Conservation (phyloP, 2,113 vertebrate species). For the Tringa solitaria region DNA sequence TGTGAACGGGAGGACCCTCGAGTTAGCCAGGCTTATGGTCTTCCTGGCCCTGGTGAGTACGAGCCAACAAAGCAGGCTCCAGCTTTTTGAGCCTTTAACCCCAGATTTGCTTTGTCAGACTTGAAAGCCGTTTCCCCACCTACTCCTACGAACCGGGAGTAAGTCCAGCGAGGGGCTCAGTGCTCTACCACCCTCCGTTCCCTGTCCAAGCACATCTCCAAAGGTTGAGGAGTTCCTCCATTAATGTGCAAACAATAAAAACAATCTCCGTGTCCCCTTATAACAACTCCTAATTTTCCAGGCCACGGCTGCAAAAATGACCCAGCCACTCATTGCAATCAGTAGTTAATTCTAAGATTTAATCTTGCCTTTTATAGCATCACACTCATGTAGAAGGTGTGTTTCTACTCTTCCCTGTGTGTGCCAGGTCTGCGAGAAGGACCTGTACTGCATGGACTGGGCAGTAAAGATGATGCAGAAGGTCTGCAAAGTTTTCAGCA, state of each 20-base stretch:
- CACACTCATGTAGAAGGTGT: accelerated
- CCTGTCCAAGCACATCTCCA: neutral
- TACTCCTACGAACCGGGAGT: neutral
- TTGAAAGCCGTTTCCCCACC: neutral
- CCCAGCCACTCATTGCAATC: neutral
- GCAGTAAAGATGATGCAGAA: conserved; percentile 84
- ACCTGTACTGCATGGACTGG: conserved; percentile 89
- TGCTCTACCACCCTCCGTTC: neutral
- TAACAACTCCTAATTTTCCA: neutral
- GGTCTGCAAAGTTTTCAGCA: conserved; percentile 79
- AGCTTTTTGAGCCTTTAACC: neutral
- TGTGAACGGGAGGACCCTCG: conserved; percentile 74
- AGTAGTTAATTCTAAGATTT: accelerated
- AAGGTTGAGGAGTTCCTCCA: accelerated
- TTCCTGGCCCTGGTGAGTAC: conserved; percentile 87
- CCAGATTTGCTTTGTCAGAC: neutral
- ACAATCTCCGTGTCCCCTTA: neutral
- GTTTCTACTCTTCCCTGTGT: neutral
- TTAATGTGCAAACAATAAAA: neutral
- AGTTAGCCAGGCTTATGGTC: conserved; percentile 81
- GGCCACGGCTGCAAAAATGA: accelerated
- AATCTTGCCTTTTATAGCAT: neutral
- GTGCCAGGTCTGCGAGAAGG: conserved; percentile 88
- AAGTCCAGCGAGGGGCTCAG: neutral
- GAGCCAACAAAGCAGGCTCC: neutral